A percentile compares a stretch with the other conserved stretches of the same genome.
Evolutionary conservation across 2,888 invertebrate genomes (phyloP).

Genomic region (Trichogramma evanescens): DNA sequence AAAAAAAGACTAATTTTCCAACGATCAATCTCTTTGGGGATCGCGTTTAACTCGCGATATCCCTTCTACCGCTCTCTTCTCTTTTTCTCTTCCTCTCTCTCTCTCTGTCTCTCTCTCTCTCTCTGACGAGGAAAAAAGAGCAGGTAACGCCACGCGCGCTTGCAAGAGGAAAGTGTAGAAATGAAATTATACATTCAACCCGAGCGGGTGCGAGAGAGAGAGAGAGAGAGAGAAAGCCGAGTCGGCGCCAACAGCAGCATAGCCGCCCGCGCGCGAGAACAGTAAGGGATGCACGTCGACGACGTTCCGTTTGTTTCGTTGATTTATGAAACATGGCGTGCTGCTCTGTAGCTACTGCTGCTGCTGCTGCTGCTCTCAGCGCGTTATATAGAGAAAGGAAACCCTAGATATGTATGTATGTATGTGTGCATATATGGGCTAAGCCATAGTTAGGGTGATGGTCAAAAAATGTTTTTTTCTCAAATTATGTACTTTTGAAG

Average conservation of each 20-base stretch:
- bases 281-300: background rate
- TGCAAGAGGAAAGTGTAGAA: background rate
- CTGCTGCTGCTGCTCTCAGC: no score
- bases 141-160: background rate
- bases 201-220: slow-evolving; percentile 7
- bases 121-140: background rate
- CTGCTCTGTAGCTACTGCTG: no score
- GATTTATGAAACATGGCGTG: slow-evolving; percentile 45
- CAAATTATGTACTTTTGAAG: no score
- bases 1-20: no score
- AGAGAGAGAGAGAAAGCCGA: background rate
- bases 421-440: background rate
- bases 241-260: no score
- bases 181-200: slow-evolving; percentile 21
- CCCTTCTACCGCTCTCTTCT: background rate
- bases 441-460: no score
- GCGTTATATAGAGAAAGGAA: background rate
- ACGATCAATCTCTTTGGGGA: background rate
- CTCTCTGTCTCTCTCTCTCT: background rate
- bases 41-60: background rate
- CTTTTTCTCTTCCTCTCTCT: background rate
- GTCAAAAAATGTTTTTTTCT: no score
- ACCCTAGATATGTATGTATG: background rate
- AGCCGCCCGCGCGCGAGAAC: background rate
- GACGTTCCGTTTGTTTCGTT: slow-evolving; percentile 44